A percentile compares a stretch with the other conserved stretches of the same genome.
Conservation (phyloP, 2,888 invertebrate genomes). For the Orchesellides sinensis region DNA sequence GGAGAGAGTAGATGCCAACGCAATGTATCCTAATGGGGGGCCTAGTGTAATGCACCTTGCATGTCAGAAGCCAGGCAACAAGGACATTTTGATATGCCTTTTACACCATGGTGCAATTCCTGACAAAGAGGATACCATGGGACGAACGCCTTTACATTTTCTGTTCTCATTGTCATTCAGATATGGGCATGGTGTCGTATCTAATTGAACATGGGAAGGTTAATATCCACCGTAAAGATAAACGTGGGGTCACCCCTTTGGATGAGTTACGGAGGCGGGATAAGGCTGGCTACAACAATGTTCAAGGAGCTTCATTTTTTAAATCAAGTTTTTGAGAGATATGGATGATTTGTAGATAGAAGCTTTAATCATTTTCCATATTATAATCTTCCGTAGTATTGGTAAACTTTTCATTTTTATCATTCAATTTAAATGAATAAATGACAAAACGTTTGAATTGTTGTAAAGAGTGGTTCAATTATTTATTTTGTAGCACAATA, state of each 20-base stretch:
- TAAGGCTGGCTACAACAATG: too few relatives aligned
- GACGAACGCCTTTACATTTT: constrained; percentile 4
- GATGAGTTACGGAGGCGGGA: not conserved
- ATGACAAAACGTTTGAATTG: too few relatives aligned
- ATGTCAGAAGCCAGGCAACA: not conserved
- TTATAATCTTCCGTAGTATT: too few relatives aligned
- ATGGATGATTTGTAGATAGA: too few relatives aligned
- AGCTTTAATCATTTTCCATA: too few relatives aligned
- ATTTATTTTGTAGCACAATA: too few relatives aligned
- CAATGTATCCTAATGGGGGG: not conserved
- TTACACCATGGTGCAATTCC: not conserved
- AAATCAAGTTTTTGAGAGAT: too few relatives aligned
- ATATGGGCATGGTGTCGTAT: not conserved
- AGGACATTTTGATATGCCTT: not conserved
- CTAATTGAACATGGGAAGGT: not conserved
- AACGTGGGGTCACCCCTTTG: not conserved
- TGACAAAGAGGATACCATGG: not conserved
- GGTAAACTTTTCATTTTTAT: too few relatives aligned
- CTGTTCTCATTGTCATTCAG: not conserved
- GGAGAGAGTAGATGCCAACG: too few relatives aligned
- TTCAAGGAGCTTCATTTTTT: too few relatives aligned
- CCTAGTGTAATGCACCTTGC: constrained; percentile 25
- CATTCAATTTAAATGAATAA: too few relatives aligned
- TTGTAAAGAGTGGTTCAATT: too few relatives aligned
- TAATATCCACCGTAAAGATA: not conserved